Conservation (phyloP, 2,113 vertebrate species). For the Alces alces region DNA sequence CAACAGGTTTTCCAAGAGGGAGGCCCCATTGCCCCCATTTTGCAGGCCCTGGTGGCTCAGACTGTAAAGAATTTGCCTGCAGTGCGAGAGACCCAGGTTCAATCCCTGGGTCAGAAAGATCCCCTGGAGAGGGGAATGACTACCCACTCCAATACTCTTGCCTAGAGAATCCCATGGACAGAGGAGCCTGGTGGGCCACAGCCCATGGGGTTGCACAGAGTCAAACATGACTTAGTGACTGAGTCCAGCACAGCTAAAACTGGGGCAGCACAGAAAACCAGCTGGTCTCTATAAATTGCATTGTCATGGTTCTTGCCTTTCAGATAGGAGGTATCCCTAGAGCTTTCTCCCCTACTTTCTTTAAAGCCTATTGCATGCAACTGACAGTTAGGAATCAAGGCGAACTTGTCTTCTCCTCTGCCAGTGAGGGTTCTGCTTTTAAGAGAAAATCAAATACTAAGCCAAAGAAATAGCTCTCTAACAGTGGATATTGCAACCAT, state of each 20-base stretch:
- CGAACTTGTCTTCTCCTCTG: neutral
- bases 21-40: fast-evolving
- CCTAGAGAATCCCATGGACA: neutral
- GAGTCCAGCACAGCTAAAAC: neutral
- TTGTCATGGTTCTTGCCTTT: neutral
- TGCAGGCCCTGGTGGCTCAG: neutral
- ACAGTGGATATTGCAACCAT: neutral
- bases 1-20: neutral
- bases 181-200: neutral
- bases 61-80: neutral
- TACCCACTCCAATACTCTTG: neutral
- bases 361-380: neutral
- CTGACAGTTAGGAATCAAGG: neutral
- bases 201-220: neutral
- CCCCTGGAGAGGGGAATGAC: neutral
- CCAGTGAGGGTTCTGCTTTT: neutral
- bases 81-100: fast-evolving
- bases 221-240: neutral
- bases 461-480: neutral
- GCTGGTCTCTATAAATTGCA: neutral
- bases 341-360: neutral
- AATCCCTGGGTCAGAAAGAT: neutral
- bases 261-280: too few relatives aligned
- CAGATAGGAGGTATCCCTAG: too few relatives aligned
- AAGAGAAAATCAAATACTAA: neutral